Conservation (phyloP, 2,888 invertebrate genomes). For the Polyommatus icarus region DNA sequence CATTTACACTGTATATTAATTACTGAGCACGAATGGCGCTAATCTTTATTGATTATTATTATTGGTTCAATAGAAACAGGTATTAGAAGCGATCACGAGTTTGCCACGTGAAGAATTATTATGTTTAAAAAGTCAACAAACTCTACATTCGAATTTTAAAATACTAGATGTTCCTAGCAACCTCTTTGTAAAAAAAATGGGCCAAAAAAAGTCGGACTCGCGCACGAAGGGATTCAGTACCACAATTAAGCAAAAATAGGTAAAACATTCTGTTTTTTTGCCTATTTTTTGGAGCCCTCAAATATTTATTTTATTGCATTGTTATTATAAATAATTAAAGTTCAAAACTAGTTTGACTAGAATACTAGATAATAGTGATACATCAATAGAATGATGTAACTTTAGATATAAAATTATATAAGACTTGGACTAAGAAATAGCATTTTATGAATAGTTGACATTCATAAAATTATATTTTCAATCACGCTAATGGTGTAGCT, state of each 20-base stretch:
- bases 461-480: too few relatives aligned
- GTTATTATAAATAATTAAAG: too few relatives aligned
- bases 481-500: too few relatives aligned
- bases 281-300: too few relatives aligned
- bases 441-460: too few relatives aligned
- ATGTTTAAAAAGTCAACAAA: background rate
- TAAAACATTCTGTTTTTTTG: too few relatives aligned
- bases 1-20: constrained; percentile 6
- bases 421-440: too few relatives aligned
- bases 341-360: background rate
- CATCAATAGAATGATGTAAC: constrained; percentile 1
- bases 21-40: constrained; percentile 1
- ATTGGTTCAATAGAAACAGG: background rate
- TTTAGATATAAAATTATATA: background rate
- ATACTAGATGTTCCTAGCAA: background rate
- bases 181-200: background rate
- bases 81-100: constrained; percentile 3
- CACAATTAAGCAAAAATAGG: too few relatives aligned
- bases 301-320: too few relatives aligned
- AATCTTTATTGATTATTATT: constrained; percentile 7
- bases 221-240: too few relatives aligned
- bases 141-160: background rate
- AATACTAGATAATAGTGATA: background rate
- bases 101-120: background rate
- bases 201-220: too few relatives aligned